A percentile compares a stretch with the other conserved stretches of the same genome.
These are phyloP conservation scores for Cetoscarus ocellatus DNA, from an alignment of 2,797 vertebrate species.

Conservation along the genomic window DNA sequence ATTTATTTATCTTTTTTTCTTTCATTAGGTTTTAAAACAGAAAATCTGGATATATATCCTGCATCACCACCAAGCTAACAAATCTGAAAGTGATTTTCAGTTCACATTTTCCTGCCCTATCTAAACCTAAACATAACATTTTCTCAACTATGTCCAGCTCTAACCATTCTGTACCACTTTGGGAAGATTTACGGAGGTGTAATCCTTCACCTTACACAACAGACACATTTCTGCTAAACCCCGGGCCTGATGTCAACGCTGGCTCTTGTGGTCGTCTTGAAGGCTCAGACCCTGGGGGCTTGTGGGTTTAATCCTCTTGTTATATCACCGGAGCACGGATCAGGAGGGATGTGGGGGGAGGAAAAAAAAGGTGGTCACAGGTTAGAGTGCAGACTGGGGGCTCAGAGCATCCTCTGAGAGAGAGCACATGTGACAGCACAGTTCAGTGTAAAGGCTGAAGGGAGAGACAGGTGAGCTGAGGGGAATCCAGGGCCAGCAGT, in stretches of 20 bases:
- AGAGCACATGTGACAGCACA: constrained; percentile 39
- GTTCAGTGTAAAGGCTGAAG: background rate
- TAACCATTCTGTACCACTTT: background rate
- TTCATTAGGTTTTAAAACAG: no score
- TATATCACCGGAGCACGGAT: constrained; percentile 33
- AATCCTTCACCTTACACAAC: constrained; percentile 42
- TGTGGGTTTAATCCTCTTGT: constrained; percentile 50
- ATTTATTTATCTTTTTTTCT: no score
- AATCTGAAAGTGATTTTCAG: no score
- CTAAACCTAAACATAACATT: no score
- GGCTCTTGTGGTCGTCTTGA: constrained; percentile 21
- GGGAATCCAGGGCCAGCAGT: background rate
- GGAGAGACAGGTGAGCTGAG: constrained; percentile 31
- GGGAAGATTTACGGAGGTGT: constrained; percentile 11
- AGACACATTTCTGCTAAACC: constrained; percentile 18
- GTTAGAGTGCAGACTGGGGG: background rate
- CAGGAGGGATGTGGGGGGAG: constrained; percentile 7
- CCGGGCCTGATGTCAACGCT: constrained; percentile 26
- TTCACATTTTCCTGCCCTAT: no score
- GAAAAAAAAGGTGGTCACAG: constrained; percentile 19
- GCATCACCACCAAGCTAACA: no score
- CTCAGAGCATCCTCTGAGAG: background rate
- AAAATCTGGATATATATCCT: no score
- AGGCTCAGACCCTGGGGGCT: constrained; percentile 17
- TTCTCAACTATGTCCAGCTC: background rate